Evolutionary conservation across 2,113 vertebrate genomes (phyloP).

Genomic region (Trogon surrucura): DNA sequence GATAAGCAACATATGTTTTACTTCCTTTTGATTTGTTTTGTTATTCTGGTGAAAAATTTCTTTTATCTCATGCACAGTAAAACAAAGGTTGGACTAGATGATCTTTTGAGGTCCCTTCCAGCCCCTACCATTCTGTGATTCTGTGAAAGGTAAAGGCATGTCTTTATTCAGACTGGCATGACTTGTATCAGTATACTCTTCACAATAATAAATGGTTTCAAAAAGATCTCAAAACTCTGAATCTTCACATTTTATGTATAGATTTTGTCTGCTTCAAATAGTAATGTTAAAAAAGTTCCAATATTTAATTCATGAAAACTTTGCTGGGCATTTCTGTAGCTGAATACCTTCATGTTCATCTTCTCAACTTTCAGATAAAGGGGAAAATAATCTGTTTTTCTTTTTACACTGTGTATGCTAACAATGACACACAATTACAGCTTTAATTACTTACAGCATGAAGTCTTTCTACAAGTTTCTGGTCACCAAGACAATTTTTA

Average conservation of each 20-base stretch:
- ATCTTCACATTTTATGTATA: neutral
- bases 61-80: neutral
- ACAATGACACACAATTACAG: neutral
- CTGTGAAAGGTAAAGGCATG: neutral
- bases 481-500: constrained; percentile 91
- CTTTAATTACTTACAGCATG: constrained; percentile 83
- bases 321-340: neutral
- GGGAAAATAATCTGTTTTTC: neutral
- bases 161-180: neutral
- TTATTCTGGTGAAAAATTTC: neutral
- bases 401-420: neutral
- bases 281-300: neutral
- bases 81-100: neutral
- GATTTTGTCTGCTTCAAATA: neutral
- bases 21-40: neutral
- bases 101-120: too few relatives aligned
- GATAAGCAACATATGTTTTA: neutral
- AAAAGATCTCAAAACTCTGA: neutral
- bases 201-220: neutral
- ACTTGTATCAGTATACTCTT: neutral
- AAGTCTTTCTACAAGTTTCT: constrained; percentile 90
- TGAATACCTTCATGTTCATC: neutral
- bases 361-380: neutral
- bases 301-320: neutral
- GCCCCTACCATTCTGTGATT: too few relatives aligned